These are phyloP conservation scores for Azorinus chamasolen DNA, from an alignment of 2,888 invertebrate genomes.

Conservation along the genomic window DNA sequence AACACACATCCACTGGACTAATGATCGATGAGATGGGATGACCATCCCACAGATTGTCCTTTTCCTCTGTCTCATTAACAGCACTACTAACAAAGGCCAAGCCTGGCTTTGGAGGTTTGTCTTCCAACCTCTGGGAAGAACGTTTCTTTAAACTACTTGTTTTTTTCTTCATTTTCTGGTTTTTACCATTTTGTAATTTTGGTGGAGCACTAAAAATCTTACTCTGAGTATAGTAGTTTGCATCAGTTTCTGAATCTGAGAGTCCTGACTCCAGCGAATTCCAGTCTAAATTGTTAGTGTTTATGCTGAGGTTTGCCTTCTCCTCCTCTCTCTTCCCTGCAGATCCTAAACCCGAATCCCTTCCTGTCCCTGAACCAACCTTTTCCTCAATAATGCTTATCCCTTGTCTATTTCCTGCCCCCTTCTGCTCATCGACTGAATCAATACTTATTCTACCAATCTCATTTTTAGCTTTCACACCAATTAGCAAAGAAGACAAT, in stretches of 20 bases:
- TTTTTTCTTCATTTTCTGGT: constrained; percentile 50
- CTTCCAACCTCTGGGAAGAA: constrained; percentile 25
- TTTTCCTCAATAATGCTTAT: constrained; percentile 43
- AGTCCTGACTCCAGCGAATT: constrained; percentile 56
- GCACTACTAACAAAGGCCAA: constrained; percentile 46
- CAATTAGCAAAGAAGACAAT: constrained; percentile 39
- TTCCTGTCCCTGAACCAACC: constrained; percentile 65
- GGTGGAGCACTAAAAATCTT: constrained; percentile 62
- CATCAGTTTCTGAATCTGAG: constrained; percentile 54
- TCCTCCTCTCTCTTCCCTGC: constrained; percentile 63
- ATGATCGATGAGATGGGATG: constrained; percentile 29
- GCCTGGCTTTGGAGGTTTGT: constrained; percentile 52
- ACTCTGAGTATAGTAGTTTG: constrained; percentile 13
- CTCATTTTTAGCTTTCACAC: constrained; percentile 44
- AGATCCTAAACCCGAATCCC: constrained; percentile 76
- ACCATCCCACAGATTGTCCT: background rate
- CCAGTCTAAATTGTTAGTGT: constrained; percentile 18
- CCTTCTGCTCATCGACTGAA: constrained; percentile 7
- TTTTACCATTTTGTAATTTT: constrained; percentile 44
- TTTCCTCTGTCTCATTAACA: background rate
- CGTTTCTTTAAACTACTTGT: constrained; percentile 50
- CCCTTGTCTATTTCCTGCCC: background rate
- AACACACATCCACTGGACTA: constrained; percentile 54
- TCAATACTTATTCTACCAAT: constrained; percentile 33
- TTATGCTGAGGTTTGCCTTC: background rate